Evolutionary conservation across 2,888 invertebrate species (phyloP).

Genomic region (Protonemura montana): DNA sequence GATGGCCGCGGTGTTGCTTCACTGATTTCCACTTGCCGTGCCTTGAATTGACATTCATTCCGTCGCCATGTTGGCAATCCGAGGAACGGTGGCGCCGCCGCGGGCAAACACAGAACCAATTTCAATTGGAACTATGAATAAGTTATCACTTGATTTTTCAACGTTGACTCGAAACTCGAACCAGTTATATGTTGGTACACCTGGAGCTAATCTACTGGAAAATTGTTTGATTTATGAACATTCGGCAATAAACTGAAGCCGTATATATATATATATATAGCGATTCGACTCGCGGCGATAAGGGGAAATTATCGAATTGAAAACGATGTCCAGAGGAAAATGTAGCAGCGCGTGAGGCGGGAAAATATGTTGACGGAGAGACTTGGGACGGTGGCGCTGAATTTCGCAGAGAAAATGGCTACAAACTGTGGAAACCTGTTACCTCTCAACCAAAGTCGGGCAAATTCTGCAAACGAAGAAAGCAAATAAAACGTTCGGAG

Average conservation of each 20-base stretch:
- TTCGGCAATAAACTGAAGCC: neutral
- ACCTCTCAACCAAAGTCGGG: neutral
- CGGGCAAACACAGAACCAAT: neutral
- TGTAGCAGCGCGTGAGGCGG: neutral
- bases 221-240: neutral
- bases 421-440: neutral
- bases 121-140: neutral
- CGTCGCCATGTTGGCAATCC: neutral
- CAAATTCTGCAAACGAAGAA: neutral
- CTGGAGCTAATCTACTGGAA: neutral
- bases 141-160: neutral
- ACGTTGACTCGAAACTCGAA: neutral
- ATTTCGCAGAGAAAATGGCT: neutral
- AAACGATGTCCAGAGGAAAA: neutral
- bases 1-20: neutral
- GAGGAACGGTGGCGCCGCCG: neutral
- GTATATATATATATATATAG: neutral
- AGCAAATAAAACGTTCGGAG: neutral
- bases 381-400: neutral
- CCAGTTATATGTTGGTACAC: neutral
- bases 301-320: slow-evolving; percentile 12
- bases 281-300: neutral
- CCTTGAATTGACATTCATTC: neutral
- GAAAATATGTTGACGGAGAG: neutral
- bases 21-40: neutral